phyloP scores from a whole-genome alignment of 2,888 invertebrate species.

The Coremacera marginata region DNA sequence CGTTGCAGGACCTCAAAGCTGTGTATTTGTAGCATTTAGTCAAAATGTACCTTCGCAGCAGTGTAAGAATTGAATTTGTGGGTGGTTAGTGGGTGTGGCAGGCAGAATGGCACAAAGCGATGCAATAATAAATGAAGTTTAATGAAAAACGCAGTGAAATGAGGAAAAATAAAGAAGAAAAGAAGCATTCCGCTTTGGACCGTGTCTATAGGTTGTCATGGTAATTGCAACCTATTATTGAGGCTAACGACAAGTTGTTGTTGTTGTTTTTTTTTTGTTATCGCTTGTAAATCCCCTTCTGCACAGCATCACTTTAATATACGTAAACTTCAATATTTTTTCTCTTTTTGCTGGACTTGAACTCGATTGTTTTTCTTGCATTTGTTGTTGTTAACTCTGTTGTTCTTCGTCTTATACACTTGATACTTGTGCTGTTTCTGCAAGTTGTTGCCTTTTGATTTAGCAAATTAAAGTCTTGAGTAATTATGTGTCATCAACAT shows the following conservation, averaged over 20 bases:
- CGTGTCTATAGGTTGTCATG: slow-evolving; percentile 22
- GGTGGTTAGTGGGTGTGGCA: not conserved
- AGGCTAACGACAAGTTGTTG: slow-evolving; percentile 21
- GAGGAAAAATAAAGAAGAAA: slow-evolving; percentile 1
- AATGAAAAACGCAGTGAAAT: not conserved
- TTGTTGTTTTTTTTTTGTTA: slow-evolving; percentile 1
- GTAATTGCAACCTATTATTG: slow-evolving; percentile 29
- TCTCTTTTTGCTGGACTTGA: not conserved
- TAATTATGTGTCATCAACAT: slow-evolving; percentile 28
- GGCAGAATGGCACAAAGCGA: not conserved
- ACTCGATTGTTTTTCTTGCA: not conserved
- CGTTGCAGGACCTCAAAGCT: not conserved
- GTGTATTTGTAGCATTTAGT: slow-evolving; percentile 9
- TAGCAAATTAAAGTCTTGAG: slow-evolving; percentile 33
- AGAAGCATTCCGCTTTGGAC: not conserved
- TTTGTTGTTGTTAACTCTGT: not conserved
- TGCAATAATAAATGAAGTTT: not conserved
- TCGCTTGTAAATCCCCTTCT: not conserved
- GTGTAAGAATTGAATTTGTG: not conserved
- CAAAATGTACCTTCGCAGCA: slow-evolving; percentile 3
- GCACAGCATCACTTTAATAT: slow-evolving; percentile 15
- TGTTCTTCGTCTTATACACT: not conserved
- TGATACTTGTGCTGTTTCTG: not conserved
- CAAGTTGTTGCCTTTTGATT: slow-evolving; percentile 14
- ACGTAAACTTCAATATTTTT: not conserved